Conservation (phyloP, 1,140 invertebrate species). For the Lucilia sericata region DNA sequence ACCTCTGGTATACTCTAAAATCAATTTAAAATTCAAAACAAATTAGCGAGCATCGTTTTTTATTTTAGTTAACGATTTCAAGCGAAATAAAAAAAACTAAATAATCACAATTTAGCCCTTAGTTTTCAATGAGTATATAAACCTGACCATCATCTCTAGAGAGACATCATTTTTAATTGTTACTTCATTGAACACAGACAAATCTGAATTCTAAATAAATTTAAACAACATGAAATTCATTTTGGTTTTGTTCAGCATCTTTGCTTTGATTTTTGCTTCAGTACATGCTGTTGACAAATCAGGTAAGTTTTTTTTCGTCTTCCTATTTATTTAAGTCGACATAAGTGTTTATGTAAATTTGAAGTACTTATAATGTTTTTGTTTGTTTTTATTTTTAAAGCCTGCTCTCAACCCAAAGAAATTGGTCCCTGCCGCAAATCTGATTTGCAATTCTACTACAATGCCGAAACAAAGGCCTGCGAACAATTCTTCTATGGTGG, state of each 20-base stretch:
- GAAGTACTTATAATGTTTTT: neutral
- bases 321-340: neutral
- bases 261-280: conserved; percentile 45
- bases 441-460: conserved; percentile 74
- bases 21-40: too few relatives aligned
- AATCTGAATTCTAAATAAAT: too few relatives aligned
- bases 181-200: neutral
- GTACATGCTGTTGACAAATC: conserved; percentile 45
- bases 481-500: conserved; percentile 76
- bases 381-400: conserved; percentile 16
- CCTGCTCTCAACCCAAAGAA: conserved; percentile 71
- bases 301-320: conserved; percentile 1
- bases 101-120: neutral
- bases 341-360: neutral
- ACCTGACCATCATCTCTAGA: neutral
- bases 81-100: neutral
- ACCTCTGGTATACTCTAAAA: neutral
- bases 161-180: conserved; percentile 30
- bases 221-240: conserved; percentile 44
- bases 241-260: conserved; percentile 41
- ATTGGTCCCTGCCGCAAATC: conserved; percentile 73
- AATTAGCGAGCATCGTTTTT: neutral
- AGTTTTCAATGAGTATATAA: conserved; percentile 18
- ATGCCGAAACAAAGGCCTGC: conserved; percentile 68
- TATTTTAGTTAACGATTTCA: neutral